Conservation (phyloP, 2,888 invertebrate genomes). For the Agriotes lineatus region DNA sequence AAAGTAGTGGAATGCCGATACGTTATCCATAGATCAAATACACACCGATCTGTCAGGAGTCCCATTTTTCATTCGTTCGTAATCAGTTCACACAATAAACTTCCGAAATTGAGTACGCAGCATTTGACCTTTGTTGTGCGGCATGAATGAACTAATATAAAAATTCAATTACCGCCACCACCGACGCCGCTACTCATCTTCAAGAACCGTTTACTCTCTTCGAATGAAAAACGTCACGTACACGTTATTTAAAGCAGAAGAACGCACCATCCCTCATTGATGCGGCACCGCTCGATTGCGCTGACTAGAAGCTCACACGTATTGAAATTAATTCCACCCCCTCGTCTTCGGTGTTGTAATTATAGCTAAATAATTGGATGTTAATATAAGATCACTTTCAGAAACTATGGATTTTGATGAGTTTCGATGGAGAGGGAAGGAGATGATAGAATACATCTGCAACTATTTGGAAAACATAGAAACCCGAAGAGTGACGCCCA, state of each 20-base stretch:
- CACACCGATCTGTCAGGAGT: background rate
- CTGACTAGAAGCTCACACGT: no score
- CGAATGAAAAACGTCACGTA: conserved; percentile 36
- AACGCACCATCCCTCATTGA: background rate
- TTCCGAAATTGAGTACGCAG: conserved; percentile 22
- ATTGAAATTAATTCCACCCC: no score
- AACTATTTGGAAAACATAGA: conserved; percentile 86
- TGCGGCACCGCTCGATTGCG: background rate
- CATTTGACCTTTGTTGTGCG: conserved; percentile 18
- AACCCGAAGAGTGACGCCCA: conserved; percentile 87
- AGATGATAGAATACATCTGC: conserved; percentile 96
- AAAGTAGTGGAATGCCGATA: background rate
- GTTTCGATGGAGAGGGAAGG: conserved; percentile 86
- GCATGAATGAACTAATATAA: conserved; percentile 36
- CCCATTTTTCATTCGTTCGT: background rate
- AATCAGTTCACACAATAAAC: conserved; percentile 21
- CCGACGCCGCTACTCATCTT: conserved; percentile 21
- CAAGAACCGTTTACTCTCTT: conserved; percentile 21
- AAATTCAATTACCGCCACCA: conserved; percentile 39
- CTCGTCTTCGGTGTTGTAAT: no score
- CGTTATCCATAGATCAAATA: background rate
- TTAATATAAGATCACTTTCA: no score
- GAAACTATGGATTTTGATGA: conserved; percentile 86
- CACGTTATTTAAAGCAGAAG: conserved; percentile 17
- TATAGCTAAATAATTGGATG: no score